Evolutionary conservation across 2,113 vertebrate genomes (phyloP).

Genomic region (Beaufortia kweichowensis): DNA sequence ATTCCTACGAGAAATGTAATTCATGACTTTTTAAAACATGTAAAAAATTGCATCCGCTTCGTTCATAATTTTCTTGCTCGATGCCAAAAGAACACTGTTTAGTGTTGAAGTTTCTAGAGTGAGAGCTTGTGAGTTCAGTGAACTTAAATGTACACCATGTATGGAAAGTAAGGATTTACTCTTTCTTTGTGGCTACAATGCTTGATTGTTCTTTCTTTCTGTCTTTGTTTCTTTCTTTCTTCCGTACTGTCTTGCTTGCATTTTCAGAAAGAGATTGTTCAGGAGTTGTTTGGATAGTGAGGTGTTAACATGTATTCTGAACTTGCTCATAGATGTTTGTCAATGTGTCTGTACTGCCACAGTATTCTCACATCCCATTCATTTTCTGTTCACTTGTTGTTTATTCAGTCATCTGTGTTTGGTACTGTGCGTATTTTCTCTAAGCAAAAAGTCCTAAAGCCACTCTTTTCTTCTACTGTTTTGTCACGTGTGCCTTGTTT

Average conservation of each 20-base stretch:
- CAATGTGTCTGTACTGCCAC: neutral
- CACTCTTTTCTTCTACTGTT: conserved; percentile 33
- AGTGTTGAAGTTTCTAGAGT: conserved; percentile 36
- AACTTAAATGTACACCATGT: conserved; percentile 17
- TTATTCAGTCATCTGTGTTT: conserved; percentile 2
- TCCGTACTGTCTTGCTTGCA: neutral
- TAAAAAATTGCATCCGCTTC: conserved; percentile 21
- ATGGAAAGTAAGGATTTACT: conserved; percentile 20
- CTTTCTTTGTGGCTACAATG: conserved; percentile 1
- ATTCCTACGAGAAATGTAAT: conserved; percentile 36
- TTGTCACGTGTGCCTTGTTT: conserved; percentile 12
- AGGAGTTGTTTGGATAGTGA: neutral
- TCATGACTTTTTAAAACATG: conserved; percentile 40
- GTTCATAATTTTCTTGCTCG: conserved; percentile 58
- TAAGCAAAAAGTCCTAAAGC: conserved; percentile 6
- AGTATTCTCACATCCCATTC: neutral
- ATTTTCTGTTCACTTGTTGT: neutral
- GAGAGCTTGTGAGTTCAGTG: conserved; percentile 43
- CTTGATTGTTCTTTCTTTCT: conserved; percentile 7
- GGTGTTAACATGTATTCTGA: neutral
- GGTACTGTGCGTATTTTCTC: neutral
- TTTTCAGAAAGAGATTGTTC: neutral
- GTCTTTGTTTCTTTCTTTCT: conserved; percentile 5
- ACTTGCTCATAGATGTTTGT: conserved; percentile 4
- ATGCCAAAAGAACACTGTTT: conserved; percentile 68